Evolutionary conservation across 2,888 invertebrate species (phyloP).

Genomic region (Exocentrus adspersus): DNA sequence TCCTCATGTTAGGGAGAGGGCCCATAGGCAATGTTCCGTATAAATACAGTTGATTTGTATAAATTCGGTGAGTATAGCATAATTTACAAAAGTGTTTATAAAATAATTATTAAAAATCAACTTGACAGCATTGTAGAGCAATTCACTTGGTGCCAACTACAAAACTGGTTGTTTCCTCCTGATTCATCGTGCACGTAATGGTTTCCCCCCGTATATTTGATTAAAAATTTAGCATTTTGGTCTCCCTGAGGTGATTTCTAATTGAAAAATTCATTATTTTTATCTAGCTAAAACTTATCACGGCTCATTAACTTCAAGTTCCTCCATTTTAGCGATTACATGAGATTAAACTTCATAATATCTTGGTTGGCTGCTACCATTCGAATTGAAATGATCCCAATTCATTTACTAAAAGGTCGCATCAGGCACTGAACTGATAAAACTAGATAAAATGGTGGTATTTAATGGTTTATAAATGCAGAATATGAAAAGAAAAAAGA

Average conservation of each 20-base stretch:
- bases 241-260: background rate
- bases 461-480: no score
- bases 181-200: no score
- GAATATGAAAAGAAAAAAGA: no score
- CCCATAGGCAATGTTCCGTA: background rate
- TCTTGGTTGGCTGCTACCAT: background rate
- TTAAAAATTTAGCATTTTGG: background rate
- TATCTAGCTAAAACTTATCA: background rate
- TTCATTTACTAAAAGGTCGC: no score
- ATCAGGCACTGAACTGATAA: no score
- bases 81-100: no score
- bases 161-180: no score
- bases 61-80: no score
- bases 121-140: background rate
- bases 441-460: no score
- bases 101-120: slow-evolving; percentile 5
- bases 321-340: background rate
- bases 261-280: slow-evolving; percentile 9
- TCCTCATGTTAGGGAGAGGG: slow-evolving; percentile 7
- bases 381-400: slow-evolving; percentile 2
- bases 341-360: background rate
- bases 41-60: no score
- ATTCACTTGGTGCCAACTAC: no score
- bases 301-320: background rate
- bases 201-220: no score